A percentile compares a stretch with the other conserved stretches of the same genome.
These are phyloP conservation scores for Nasonia vitripennis DNA, from an alignment of 1,140 invertebrate genomes.

Conservation along the genomic window DNA sequence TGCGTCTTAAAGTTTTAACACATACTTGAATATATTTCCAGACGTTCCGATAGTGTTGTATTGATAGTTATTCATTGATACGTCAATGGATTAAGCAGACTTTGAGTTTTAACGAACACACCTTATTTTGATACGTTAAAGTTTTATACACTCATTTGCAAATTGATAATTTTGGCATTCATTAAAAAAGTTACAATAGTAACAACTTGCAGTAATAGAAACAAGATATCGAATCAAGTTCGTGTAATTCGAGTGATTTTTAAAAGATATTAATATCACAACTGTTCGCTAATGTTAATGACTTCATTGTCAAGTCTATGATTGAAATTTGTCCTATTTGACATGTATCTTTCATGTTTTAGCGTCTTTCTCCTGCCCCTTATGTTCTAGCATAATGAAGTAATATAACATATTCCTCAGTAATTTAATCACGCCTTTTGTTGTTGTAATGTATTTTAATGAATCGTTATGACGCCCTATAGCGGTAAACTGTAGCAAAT, in stretches of 20 bases:
- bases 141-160: not conserved
- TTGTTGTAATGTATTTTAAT: not conserved
- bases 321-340: slow-evolving; percentile 27
- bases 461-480: not conserved
- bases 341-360: slow-evolving; percentile 45
- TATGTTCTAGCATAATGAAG: slow-evolving; percentile 4
- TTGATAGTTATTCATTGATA: not conserved
- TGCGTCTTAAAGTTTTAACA: not conserved
- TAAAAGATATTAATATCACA: slow-evolving; percentile 36
- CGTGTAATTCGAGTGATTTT: slow-evolving; percentile 22
- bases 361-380: slow-evolving; percentile 13
- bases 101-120: slow-evolving; percentile 14
- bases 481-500: not conserved
- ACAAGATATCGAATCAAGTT: not conserved
- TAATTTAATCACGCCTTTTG: slow-evolving; percentile 4
- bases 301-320: slow-evolving; percentile 16
- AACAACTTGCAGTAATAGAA: slow-evolving; percentile 1
- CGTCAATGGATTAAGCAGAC: not conserved
- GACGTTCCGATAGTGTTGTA: not conserved
- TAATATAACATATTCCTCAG: not conserved
- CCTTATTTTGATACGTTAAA: slow-evolving; percentile 11
- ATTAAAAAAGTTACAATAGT: not conserved
- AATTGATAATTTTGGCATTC: slow-evolving; percentile 9
- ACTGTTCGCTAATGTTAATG: slow-evolving; percentile 32
- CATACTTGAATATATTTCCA: not conserved